phyloP scores from a whole-genome alignment of 1,140 invertebrate genomes.

The Drosophila paulistorum region DNA sequence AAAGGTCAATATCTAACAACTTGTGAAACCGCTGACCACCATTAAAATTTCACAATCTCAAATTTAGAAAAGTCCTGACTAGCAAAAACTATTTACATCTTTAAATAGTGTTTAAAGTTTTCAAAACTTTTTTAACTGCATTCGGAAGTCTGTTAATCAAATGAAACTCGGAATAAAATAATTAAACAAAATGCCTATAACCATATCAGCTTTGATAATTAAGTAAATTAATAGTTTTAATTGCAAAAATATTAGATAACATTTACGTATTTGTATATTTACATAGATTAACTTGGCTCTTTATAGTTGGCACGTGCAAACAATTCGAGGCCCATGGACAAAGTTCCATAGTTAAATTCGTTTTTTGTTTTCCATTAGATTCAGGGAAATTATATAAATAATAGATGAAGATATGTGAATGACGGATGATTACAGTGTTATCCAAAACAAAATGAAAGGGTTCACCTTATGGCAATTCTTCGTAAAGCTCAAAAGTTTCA shows the following conservation, averaged over 20 bases:
- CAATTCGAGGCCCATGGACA: background rate
- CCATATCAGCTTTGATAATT: background rate
- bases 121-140: too few relatives aligned
- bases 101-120: too few relatives aligned
- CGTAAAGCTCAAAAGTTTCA: constrained; percentile 46
- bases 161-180: too few relatives aligned
- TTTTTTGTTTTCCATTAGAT: background rate
- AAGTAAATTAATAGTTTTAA: background rate
- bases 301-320: background rate
- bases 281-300: background rate
- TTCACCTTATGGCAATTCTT: constrained; percentile 24
- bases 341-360: too few relatives aligned
- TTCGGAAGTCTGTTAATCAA: too few relatives aligned
- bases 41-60: too few relatives aligned
- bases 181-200: background rate
- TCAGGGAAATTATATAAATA: background rate
- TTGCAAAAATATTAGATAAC: background rate
- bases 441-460: background rate
- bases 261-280: background rate
- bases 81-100: too few relatives aligned
- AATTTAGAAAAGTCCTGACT: too few relatives aligned
- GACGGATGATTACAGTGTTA: background rate
- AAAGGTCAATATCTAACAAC: too few relatives aligned
- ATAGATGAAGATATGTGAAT: background rate
- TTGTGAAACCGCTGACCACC: too few relatives aligned